Base-by-base conservation (phyloP, 2,888 invertebrate genomes). In the Alcis repandata region DNA sequence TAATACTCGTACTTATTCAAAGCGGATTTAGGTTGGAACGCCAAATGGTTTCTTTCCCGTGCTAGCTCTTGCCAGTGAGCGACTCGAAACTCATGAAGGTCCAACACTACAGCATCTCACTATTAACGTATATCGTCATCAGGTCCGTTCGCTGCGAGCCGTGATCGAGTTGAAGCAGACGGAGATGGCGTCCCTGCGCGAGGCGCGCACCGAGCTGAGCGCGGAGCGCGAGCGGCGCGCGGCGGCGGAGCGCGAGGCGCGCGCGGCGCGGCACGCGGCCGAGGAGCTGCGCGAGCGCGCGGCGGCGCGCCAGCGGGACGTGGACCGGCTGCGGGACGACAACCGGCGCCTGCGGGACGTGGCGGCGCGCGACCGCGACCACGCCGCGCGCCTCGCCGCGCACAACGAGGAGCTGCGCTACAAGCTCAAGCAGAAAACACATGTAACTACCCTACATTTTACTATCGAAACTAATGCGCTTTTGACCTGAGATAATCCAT, bases 351-450 rank as follows among this genome's bases (percentile, higher is more conserved):
- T 98, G 60, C 92, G 96, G 40, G 96, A 97, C 70, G 95, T 95
- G 1, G 95, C 96, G 63, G 96, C 96, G 51, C 95, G 97, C 61
- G 97, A 98, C 84, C 93, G 95, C 1, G 96, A 97, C 79, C 96
- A 97, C 72, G 97, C 97, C 78, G 95, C 96, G 67, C 94, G 97
- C 1, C 89, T 98, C 51, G 95, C 95, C 0, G 96, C 97, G 80
- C 95, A 97, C 82, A 98, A 98, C 82, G 98, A 98, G 89, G 97
- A 98, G 87, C 94, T 98, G 2, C 95, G 97, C 77, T 98, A 97
- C 95, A 97, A 97, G 81, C 94, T 98, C 63, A 95, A 96, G 78
- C 97, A 97, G 85, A 97, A 97, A 84, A 96, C 96, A 62, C 96
- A 97, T 88, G 96, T 97, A 46, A 46, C 11, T 13, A 46, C 8